Conservation (phyloP, 2,797 vertebrate genomes). For the Sylvia borin region DNA sequence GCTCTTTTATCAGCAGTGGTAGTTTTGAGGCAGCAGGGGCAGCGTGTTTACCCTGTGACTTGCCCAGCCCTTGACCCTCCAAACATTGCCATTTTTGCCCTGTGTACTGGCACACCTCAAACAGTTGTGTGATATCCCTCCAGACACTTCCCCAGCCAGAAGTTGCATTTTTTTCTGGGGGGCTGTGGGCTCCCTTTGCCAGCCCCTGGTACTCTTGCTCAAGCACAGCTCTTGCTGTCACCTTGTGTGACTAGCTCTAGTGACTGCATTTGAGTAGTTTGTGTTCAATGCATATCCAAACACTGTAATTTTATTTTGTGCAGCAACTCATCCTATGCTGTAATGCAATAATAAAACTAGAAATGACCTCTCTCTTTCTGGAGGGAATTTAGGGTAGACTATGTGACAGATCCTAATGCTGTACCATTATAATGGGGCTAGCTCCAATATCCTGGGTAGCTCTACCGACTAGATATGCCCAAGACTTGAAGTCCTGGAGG, state of each 20-base stretch:
- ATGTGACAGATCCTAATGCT: background rate
- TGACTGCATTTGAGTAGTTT: background rate
- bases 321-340: background rate
- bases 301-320: background rate
- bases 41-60: accelerated
- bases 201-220: background rate
- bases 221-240: background rate
- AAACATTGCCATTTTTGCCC: background rate
- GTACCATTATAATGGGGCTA: accelerated
- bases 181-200: background rate
- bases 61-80: background rate
- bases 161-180: background rate
- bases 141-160: background rate
- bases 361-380: background rate
- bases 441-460: background rate
- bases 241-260: background rate
- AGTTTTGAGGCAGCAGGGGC: background rate
- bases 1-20: accelerated
- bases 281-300: background rate
- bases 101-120: background rate
- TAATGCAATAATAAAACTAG: background rate
- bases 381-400: background rate
- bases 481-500: background rate
- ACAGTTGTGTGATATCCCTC: background rate
- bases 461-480: background rate